phyloP scores from a whole-genome alignment of 2,113 vertebrate species.

The Glaucidium brasilianum region DNA sequence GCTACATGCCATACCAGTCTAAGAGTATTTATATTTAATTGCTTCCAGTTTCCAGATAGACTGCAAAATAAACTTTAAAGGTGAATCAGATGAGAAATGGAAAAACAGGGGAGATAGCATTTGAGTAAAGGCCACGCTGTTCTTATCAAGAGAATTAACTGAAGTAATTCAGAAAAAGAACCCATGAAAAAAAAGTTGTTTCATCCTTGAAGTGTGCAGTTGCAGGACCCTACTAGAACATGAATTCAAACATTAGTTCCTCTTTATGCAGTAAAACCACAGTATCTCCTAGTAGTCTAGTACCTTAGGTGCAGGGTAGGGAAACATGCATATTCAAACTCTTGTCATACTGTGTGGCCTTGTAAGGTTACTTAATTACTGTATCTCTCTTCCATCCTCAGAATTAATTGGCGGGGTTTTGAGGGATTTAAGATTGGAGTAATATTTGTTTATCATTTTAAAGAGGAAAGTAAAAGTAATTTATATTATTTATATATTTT shows the following conservation, averaged over 20 bases:
- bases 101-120: neutral
- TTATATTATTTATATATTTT: neutral
- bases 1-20: neutral
- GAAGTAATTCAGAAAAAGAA: neutral
- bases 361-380: accelerated
- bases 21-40: neutral
- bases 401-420: neutral
- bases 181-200: neutral
- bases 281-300: neutral
- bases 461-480: neutral
- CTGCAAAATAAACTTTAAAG: conserved; percentile 4
- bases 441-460: neutral
- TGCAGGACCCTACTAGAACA: neutral
- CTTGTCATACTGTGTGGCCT: neutral
- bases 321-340: neutral
- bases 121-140: neutral
- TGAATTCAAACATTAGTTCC: neutral
- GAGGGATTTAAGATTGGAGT: neutral
- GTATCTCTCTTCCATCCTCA: neutral
- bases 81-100: neutral
- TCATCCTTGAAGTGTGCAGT: neutral
- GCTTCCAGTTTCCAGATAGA: neutral
- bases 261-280: neutral
- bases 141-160: neutral
- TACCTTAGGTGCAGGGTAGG: neutral